Evolutionary conservation across 2,113 vertebrate species (phyloP).

Genomic region (Phaethornis superciliosus): DNA sequence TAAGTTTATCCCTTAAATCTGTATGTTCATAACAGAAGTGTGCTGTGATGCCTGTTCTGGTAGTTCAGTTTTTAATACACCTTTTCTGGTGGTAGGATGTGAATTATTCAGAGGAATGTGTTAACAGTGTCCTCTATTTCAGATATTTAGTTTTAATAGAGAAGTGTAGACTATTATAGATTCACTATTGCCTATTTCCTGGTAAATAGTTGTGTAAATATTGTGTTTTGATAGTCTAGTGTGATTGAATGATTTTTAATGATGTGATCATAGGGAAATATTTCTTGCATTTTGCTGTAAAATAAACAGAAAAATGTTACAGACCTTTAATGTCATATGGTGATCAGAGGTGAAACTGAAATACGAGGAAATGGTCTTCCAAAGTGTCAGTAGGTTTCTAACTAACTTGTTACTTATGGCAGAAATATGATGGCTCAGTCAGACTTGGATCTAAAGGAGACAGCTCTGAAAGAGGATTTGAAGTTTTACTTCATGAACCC

Average conservation of each 20-base stretch:
- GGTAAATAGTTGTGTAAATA: background rate
- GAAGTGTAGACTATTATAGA: background rate
- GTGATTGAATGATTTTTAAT: background rate
- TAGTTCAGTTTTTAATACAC: background rate
- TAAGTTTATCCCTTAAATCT: background rate
- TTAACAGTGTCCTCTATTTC: background rate
- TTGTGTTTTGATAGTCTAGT: background rate
- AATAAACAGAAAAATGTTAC: background rate
- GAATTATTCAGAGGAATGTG: background rate
- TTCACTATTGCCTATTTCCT: background rate
- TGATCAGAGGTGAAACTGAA: background rate
- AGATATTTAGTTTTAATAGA: background rate
- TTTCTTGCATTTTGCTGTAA: background rate
- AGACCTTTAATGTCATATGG: background rate
- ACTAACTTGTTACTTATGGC: slow-evolving; percentile 36
- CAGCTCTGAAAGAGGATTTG: slow-evolving; percentile 86
- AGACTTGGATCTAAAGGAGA: slow-evolving; percentile 79
- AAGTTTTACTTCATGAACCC: slow-evolving; percentile 98
- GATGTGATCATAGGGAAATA: background rate
- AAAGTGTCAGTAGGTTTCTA: background rate
- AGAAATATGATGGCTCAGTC: slow-evolving; percentile 73
- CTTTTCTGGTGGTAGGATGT: background rate
- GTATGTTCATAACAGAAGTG: background rate
- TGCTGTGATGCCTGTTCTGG: background rate
- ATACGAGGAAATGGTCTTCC: background rate